Percentiles rank a stretch among this genome's conserved stretches.
phyloP scores from a whole-genome alignment of 2,113 vertebrate species.

The Fukomys damarensis region DNA sequence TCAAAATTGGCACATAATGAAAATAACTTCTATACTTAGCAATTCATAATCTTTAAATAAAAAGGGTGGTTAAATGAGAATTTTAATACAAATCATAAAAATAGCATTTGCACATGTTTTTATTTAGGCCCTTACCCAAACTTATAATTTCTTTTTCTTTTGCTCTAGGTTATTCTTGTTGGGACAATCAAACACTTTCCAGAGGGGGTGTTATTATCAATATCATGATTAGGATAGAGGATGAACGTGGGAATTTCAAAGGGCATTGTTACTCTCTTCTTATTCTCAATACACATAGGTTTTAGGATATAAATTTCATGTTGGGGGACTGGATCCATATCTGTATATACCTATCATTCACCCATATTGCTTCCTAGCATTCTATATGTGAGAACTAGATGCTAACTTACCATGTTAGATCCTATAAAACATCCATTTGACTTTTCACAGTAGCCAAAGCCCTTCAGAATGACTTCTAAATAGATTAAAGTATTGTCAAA shows the following conservation, averaged over 20 bases:
- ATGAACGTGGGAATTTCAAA: background rate
- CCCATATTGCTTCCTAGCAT: background rate
- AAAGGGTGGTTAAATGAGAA: background rate
- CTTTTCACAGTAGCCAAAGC: background rate
- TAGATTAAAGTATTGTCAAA: background rate
- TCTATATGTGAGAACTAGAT: background rate
- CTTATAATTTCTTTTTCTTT: background rate
- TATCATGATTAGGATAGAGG: background rate
- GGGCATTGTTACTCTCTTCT: background rate
- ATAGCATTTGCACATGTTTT: background rate
- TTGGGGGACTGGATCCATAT: background rate
- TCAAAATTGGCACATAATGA: background rate
- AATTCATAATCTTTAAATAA: background rate
- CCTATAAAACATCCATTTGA: background rate
- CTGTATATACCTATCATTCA: background rate
- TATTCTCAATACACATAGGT: background rate
- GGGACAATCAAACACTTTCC: background rate
- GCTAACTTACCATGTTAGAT: background rate
- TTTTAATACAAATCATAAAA: background rate
- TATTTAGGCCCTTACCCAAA: background rate
- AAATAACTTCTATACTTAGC: background rate
- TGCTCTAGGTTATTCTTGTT: background rate
- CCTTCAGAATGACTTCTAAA: slow-evolving; percentile 44
- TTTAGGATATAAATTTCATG: background rate
- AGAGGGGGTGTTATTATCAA: background rate